A percentile compares a stretch with the other conserved stretches of the same genome.
These are phyloP conservation scores for Hydroisotoma schaefferi DNA, from an alignment of 2,888 invertebrate species.

Conservation along the genomic window DNA sequence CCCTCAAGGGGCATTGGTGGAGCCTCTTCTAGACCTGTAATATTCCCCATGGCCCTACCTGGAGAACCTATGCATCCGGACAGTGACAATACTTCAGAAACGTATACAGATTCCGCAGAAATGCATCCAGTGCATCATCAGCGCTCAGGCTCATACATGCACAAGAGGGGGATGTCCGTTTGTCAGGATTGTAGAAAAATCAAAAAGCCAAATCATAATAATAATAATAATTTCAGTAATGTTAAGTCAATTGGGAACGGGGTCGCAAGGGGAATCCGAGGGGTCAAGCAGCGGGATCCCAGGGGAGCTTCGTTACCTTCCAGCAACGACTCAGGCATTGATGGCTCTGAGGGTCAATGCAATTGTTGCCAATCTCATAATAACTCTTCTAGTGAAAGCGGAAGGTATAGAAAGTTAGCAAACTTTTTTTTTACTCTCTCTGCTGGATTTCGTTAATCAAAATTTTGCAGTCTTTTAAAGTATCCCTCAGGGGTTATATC, in stretches of 20 bases:
- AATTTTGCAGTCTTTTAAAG: no score
- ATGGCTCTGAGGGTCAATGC: slow-evolving; percentile 47
- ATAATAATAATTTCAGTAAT: slow-evolving; percentile 8
- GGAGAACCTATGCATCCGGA: slow-evolving; percentile 38
- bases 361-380: slow-evolving; percentile 45
- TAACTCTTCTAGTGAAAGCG: slow-evolving; percentile 37
- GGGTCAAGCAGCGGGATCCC: slow-evolving; percentile 22
- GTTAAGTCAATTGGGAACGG: slow-evolving; percentile 20
- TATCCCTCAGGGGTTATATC: no score
- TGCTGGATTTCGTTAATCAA: no score
- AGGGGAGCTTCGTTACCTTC: slow-evolving; percentile 45
- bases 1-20: slow-evolving; percentile 30
- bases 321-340: slow-evolving; percentile 48
- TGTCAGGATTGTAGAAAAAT: slow-evolving; percentile 47
- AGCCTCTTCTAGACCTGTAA: slow-evolving; percentile 42
- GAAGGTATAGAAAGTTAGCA: no score
- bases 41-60: slow-evolving; percentile 46
- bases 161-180: slow-evolving; percentile 33
- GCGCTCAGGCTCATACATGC: slow-evolving; percentile 22
- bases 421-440: no score
- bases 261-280: slow-evolving; percentile 17
- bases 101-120: slow-evolving; percentile 47
- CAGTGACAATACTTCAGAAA: slow-evolving; percentile 50
- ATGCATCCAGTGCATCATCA: slow-evolving; percentile 28
- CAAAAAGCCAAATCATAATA: slow-evolving; percentile 34